Base-by-base conservation (phyloP, 2,888 invertebrate genomes). In the Galeopsomyia nigrocyanea region DNA sequence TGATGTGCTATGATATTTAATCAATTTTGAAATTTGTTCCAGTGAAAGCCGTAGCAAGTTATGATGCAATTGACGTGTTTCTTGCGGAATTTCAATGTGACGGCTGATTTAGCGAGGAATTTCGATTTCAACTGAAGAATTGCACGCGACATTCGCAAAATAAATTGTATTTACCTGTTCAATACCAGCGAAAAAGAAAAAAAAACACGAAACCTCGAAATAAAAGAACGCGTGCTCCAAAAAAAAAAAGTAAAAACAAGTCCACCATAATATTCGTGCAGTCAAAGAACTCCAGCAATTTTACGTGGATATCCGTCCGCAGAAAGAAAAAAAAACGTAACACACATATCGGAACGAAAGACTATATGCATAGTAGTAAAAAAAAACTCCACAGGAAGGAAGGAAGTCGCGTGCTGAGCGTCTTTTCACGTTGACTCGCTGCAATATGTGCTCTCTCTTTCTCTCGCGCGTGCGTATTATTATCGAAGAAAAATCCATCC, bases 401-500 rank as follows among this genome's bases (percentile, higher is more conserved):
- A 72, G 71, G 19, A 55, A 64, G 65, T 72, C 75, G 75, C 72
- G 70, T 75, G 72, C 56, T 68, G 66, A 10, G 21, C 67, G 62
- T 31, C 26, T 66, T 61, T 63, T 51, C 51, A 10, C 53, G 31
- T 19, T n/a, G 3, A 64, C n/a, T n/a, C 14, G 26, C 49, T 47
- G 56, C 66, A 31, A 55, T 39, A 66, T 53, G 31, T 55, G 47
- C 64, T 26, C 56, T 31, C 16, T 39, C 17, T 26, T 58, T 26
- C 56, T 31, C 16, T 39, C 17, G 50, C 19, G 47, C 49, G 16
- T 61, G n/a, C n/a, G n/a, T n/a, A n/a, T n/a, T n/a, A 21, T 21
- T 47, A 73, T 65, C 50, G n/a, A 50, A 68, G 64, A 73, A 68
- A 68, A 68, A 47, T 19, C 56, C 56, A 14, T 14, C 55, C 61